Evolutionary conservation across 1,140 invertebrate species (phyloP).

Genomic region (Drosophila elegans): DNA sequence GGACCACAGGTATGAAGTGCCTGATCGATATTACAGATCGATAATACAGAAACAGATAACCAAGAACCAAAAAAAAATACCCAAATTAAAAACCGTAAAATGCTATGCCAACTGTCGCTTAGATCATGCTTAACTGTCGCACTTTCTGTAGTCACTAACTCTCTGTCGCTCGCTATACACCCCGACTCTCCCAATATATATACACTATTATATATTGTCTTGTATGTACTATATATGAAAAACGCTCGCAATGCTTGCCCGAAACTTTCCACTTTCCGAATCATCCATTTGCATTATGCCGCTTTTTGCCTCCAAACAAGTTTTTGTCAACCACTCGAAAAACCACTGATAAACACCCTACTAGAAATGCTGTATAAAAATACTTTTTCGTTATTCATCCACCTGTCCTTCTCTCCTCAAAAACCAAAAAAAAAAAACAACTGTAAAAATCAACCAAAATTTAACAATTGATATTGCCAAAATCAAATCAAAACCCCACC

Average conservation of each 20-base stretch:
- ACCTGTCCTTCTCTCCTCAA: slow-evolving; percentile 41
- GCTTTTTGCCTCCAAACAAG: slow-evolving; percentile 56
- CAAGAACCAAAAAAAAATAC: slow-evolving; percentile 20
- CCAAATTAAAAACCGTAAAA: slow-evolving; percentile 47
- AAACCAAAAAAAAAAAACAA: slow-evolving; percentile 32
- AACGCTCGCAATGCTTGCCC: slow-evolving; percentile 60
- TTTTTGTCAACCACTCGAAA: slow-evolving; percentile 31
- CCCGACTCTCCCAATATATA: slow-evolving; percentile 6
- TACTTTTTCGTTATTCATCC: slow-evolving; percentile 52
- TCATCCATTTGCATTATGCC: slow-evolving; percentile 42
- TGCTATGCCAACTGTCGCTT: slow-evolving; percentile 79
- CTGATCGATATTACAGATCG: neutral
- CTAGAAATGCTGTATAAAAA: slow-evolving; percentile 58
- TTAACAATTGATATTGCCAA: slow-evolving; percentile 53
- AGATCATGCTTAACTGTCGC: slow-evolving; percentile 78
- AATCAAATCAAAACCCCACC: slow-evolving; percentile 11
- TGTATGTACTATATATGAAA: slow-evolving; percentile 23
- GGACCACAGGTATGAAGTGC: slow-evolving; percentile 64
- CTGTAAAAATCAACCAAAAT: slow-evolving; percentile 65
- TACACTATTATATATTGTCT: slow-evolving; percentile 10
- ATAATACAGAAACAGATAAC: slow-evolving; percentile 5
- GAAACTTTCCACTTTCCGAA: slow-evolving; percentile 21
- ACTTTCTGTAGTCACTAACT: slow-evolving; percentile 63
- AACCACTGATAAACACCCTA: slow-evolving; percentile 33
- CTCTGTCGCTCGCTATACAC: slow-evolving; percentile 33